Percentiles rank a stretch among this genome's conserved stretches.
Conservation (phyloP, 2,113 vertebrate genomes). For the Morone saxatilis region DNA sequence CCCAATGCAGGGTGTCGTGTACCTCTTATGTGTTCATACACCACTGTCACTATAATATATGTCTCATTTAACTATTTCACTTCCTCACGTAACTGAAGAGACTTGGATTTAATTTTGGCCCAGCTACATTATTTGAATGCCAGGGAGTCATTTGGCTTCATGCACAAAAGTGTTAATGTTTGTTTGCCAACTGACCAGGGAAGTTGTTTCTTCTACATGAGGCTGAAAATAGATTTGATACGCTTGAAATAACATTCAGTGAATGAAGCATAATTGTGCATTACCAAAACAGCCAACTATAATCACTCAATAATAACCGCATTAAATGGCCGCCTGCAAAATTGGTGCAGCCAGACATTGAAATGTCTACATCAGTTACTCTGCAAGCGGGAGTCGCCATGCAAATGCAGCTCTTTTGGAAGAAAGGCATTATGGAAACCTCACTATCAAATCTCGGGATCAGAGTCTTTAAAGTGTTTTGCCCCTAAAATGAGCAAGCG, state of each 20-base stretch:
- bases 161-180: slow-evolving; percentile 42
- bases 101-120: slow-evolving; percentile 9
- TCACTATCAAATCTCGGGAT: slow-evolving; percentile 69
- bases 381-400: slow-evolving; percentile 49
- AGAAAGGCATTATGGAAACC: slow-evolving; percentile 50
- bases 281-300: slow-evolving; percentile 56
- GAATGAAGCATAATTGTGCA: slow-evolving; percentile 60
- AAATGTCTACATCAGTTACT: slow-evolving; percentile 81
- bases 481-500: slow-evolving; percentile 40
- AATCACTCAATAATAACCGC: slow-evolving; percentile 68
- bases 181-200: slow-evolving; percentile 39
- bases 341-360: slow-evolving; percentile 76
- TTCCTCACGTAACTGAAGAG: not conserved
- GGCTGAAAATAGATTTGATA: slow-evolving; percentile 68
- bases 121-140: not conserved
- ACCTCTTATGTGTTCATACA: not conserved
- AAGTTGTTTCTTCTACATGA: slow-evolving; percentile 57
- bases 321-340: slow-evolving; percentile 63
- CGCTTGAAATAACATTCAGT: slow-evolving; percentile 47
- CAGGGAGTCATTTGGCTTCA: slow-evolving; percentile 40
- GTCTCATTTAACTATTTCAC: not conserved
- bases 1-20: not conserved
- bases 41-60: not conserved
- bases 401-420: slow-evolving; percentile 42
- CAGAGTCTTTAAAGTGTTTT: slow-evolving; percentile 62